phyloP scores from a whole-genome alignment of 2,113 vertebrate species.

The Sylvilagus bachmani region DNA sequence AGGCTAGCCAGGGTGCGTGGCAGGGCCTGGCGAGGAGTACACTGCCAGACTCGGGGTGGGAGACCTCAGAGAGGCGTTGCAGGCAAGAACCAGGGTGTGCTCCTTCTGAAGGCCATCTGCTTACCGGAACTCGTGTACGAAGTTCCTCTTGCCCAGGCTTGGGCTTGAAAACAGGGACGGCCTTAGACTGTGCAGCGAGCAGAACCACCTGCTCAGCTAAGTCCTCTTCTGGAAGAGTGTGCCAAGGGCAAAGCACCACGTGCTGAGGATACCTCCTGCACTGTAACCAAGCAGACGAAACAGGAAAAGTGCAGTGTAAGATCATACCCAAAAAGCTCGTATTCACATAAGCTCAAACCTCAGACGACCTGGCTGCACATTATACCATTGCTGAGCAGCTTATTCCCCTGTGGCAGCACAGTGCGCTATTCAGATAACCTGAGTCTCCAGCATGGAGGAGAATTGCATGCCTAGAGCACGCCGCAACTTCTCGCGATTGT shows the following conservation, averaged over 20 bases:
- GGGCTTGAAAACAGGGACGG: background rate
- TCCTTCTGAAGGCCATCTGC: background rate
- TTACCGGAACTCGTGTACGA: background rate
- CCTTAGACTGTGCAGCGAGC: background rate
- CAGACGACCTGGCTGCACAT: background rate
- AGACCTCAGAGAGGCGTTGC: background rate
- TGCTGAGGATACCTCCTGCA: background rate
- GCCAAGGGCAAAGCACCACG: background rate
- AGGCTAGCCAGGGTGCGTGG: fast-evolving
- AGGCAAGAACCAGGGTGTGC: background rate
- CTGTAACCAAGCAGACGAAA: background rate
- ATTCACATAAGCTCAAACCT: background rate
- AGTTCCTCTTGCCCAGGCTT: background rate
- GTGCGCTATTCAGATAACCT: background rate
- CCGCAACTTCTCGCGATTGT: background rate
- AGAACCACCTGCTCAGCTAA: background rate
- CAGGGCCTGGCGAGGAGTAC: background rate
- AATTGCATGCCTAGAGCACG: background rate
- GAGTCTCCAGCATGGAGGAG: background rate
- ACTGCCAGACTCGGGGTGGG: background rate
- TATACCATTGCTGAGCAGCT: constrained; percentile 1
- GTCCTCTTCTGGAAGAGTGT: background rate
- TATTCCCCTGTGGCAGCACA: background rate
- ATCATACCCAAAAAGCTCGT: background rate
- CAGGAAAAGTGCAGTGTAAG: background rate